Base-by-base conservation (phyloP, 2,797 vertebrate species). In the Pachyuromys duprasi region DNA sequence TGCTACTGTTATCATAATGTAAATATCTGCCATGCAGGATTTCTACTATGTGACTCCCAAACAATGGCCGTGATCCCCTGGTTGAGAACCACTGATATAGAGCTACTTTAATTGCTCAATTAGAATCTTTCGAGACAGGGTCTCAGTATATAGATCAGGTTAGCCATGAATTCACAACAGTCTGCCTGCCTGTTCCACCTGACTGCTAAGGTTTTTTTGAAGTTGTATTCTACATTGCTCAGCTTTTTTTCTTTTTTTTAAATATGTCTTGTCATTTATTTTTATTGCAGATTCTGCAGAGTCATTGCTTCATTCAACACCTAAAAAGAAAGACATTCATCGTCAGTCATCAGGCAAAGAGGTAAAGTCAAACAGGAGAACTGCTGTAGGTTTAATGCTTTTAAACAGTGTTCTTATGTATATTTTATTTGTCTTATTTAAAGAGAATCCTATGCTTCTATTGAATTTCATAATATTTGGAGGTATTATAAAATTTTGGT, bases 231-330 rank as follows among this genome's bases (percentile, higher is more conserved):
- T 5, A 69, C 42, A 49, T 84, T 82, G 13, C 22, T 12, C 79
- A 28, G 57, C 26, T 82, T 49, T 11, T 2, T 49, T 17, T 9
- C 33, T 55, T n/a, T 57, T 62, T 33, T 72, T 42, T 42, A 49
- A 49, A 39, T 87, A 98, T 98, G 22, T 94, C 82, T 84, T 94
- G 78, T 39, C 80, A 90, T 1, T 91, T 96, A 98, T 89, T 80
- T 84, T 96, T 91, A 76, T 76, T 62, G 17, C 90, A 96, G 82
- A 36, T 70, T 98, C 98, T 92, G 95, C 97, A 88, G 93, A 67
- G 70, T 31, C 91, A 86, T 33, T 90, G n/a, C 1, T 1, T 92
- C 96, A 20, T 94, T 98, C 97, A 69, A 95, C 96, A 81, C 83
- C 86, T 55, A 78, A 63, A 88, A 28, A 24, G 78, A 94, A 79